phyloP scores from a whole-genome alignment of 1,140 invertebrate species.

The Hydropsyche tenuis region DNA sequence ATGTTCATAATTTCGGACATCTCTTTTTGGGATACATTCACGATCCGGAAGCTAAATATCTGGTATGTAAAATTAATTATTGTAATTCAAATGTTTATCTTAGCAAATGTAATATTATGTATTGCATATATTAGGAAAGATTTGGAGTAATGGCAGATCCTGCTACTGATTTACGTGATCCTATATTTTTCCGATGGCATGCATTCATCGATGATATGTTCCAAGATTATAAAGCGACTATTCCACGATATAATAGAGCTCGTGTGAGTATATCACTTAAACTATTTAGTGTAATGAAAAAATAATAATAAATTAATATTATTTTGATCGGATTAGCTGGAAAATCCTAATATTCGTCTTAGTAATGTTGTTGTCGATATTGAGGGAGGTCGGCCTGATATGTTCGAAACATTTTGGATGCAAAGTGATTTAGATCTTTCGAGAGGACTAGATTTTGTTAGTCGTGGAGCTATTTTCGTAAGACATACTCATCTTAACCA shows the following conservation, averaged over 20 bases:
- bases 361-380: constrained; percentile 62
- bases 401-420: constrained; percentile 74
- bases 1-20: constrained; percentile 76
- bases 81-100: constrained; percentile 12
- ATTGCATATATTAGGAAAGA: constrained; percentile 57
- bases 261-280: constrained; percentile 33
- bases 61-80: constrained; percentile 58
- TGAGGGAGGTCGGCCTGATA: constrained; percentile 61
- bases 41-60: constrained; percentile 74
- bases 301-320: too few species aligned
- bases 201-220: constrained; percentile 82
- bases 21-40: constrained; percentile 70
- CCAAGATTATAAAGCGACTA: constrained; percentile 74
- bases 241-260: constrained; percentile 66
- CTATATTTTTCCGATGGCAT: constrained; percentile 86
- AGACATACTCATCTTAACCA: constrained; percentile 78
- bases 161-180: constrained; percentile 80
- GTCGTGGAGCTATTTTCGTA: constrained; percentile 73
- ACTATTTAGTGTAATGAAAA: constrained; percentile 16
- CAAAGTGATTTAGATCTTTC: constrained; percentile 76
- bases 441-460: constrained; percentile 77
- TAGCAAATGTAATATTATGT: too few species aligned
- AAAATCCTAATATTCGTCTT: constrained; percentile 69
- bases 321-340: constrained; percentile 62
- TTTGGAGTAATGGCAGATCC: constrained; percentile 72